Evolutionary conservation across 2,888 invertebrate genomes (phyloP).

Genomic region (Synergus itoensis): DNA sequence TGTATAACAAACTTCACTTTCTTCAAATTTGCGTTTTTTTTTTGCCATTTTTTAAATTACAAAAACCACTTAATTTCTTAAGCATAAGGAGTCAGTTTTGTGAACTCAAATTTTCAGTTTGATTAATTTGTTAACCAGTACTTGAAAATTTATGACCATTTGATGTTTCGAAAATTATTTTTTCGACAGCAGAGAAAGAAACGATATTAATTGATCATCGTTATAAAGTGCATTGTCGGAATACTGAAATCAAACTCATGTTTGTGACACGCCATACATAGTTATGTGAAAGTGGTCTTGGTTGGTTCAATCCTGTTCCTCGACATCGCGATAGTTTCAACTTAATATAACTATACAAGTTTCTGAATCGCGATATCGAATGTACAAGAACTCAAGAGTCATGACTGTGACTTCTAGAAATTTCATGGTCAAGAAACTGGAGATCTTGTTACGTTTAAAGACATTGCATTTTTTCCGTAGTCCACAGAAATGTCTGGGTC

Average conservation of each 20-base stretch:
- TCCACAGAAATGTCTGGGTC: neutral
- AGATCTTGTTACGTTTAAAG: neutral
- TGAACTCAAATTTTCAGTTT: neutral
- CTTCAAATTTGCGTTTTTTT: neutral
- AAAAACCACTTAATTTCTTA: too few species aligned
- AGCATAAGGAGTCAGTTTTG: neutral
- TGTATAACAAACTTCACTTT: neutral
- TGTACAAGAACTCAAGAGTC: neutral
- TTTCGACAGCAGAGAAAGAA: neutral
- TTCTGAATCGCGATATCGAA: neutral
- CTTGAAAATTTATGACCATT: neutral
- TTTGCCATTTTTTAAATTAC: neutral
- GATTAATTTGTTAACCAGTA: neutral
- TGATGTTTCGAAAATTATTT: neutral
- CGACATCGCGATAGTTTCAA: neutral
- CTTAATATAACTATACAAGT: neutral
- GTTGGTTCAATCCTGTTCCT: neutral
- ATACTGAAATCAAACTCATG: conserved; percentile 17
- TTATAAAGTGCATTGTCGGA: conserved; percentile 21
- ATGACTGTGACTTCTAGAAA: neutral
- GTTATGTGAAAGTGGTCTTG: conserved; percentile 18
- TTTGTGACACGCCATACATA: conserved; percentile 28
- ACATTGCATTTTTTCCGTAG: neutral
- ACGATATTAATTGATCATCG: conserved; percentile 13
- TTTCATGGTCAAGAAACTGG: neutral